Conservation (phyloP, 2,888 invertebrate species). For the Morinoia aosen region DNA sequence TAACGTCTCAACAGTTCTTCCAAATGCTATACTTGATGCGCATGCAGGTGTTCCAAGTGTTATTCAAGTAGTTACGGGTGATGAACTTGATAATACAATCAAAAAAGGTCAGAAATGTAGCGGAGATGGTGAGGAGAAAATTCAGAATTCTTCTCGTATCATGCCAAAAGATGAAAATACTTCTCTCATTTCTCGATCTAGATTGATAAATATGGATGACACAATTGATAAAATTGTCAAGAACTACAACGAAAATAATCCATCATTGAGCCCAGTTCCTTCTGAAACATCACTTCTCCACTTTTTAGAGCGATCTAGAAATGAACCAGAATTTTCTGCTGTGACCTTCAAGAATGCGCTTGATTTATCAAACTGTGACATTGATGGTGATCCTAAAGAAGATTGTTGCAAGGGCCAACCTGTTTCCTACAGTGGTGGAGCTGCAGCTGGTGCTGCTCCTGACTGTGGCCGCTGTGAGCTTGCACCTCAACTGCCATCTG, state of each 20-base stretch:
- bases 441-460: not conserved
- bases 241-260: not conserved
- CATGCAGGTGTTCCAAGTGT: not conserved
- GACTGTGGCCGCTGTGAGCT: not conserved
- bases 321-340: not conserved
- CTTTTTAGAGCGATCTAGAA: not conserved
- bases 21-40: not conserved
- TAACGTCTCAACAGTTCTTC: not conserved
- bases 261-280: not conserved
- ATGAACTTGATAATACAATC: not conserved
- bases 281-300: conserved; percentile 7
- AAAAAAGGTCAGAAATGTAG: not conserved
- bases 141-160: not conserved
- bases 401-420: not conserved
- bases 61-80: not conserved
- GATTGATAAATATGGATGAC: not conserved
- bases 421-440: not conserved
- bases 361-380: not conserved
- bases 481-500: not conserved
- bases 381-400: not conserved
- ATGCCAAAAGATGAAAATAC: not conserved
- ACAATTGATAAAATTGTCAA: not conserved
- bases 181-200: not conserved
- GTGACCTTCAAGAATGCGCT: not conserved
- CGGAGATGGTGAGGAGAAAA: not conserved